phyloP scores from a whole-genome alignment of 2,888 invertebrate species.

The Pristionchus mayeri region DNA sequence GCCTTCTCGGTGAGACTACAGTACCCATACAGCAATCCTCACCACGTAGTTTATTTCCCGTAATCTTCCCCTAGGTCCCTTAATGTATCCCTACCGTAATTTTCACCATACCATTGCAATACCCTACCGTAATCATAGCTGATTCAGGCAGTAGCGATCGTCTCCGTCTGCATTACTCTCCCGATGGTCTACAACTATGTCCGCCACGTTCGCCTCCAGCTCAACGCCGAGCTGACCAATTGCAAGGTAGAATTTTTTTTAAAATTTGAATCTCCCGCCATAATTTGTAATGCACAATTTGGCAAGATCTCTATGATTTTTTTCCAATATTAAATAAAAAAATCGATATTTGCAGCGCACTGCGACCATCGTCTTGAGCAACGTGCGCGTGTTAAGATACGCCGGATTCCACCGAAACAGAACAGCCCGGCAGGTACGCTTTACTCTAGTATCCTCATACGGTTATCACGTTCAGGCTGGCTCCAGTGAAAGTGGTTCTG shows the following conservation, averaged over 20 bases:
- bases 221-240: slow-evolving; percentile 64
- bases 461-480: no score
- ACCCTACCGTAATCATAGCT: background rate
- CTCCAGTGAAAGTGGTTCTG: no score
- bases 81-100: background rate
- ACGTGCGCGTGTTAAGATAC: slow-evolving; percentile 64
- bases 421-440: slow-evolving; percentile 60
- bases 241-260: slow-evolving; percentile 57
- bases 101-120: background rate
- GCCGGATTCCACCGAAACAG: slow-evolving; percentile 63
- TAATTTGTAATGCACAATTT: background rate
- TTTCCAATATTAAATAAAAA: background rate
- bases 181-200: slow-evolving; percentile 72
- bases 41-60: background rate
- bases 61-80: background rate
- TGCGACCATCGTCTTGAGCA: slow-evolving; percentile 65
- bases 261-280: background rate
- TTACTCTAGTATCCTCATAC: background rate
- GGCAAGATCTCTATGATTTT: background rate
- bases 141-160: slow-evolving; percentile 61
- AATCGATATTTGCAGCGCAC: slow-evolving; percentile 46
- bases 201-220: slow-evolving; percentile 66
- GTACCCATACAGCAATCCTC: background rate
- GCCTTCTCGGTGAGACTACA: slow-evolving; percentile 57
- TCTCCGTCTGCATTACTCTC: slow-evolving; percentile 68